Percentiles rank a stretch among this genome's conserved stretches.
phyloP scores from a whole-genome alignment of 2,888 invertebrate species.

The Nymphalis urticae region DNA sequence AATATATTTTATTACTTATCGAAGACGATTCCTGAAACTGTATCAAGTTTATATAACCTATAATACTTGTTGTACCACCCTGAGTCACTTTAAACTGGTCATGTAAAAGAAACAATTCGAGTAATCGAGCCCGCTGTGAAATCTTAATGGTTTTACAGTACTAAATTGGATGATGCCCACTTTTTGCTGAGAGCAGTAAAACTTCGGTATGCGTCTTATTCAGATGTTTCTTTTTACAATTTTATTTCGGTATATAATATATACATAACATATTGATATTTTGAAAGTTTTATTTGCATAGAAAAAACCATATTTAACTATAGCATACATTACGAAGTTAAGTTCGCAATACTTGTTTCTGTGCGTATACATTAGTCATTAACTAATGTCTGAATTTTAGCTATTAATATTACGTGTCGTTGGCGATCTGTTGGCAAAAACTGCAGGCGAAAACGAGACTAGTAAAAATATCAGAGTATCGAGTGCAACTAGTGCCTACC shows the following conservation, averaged over 20 bases:
- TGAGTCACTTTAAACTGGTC: slow-evolving; percentile 4
- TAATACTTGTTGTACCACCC: background rate
- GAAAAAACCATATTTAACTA: too few species aligned
- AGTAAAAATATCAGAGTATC: background rate
- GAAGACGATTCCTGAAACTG: too few species aligned
- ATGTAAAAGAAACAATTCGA: slow-evolving; percentile 23
- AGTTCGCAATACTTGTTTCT: too few species aligned
- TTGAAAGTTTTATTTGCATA: too few species aligned
- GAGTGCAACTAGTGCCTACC: background rate
- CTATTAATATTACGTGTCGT: too few species aligned
- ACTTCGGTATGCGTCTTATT: slow-evolving; percentile 14
- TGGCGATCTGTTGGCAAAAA: background rate
- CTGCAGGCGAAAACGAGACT: background rate
- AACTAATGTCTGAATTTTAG: too few species aligned
- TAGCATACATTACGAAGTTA: too few species aligned
- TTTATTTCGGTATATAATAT: background rate
- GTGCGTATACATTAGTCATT: too few species aligned
- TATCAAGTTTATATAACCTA: background rate
- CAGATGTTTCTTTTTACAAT: slow-evolving; percentile 6
- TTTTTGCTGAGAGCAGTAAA: slow-evolving; percentile 28
- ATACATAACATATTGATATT: background rate
- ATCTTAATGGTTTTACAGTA: slow-evolving; percentile 32
- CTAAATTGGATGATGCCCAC: slow-evolving; percentile 26
- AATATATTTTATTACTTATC: too few species aligned
- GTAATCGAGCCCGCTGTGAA: slow-evolving; percentile 24